Base-by-base conservation (phyloP, 2,113 vertebrate species). In the Phrynosoma platyrhinos region DNA sequence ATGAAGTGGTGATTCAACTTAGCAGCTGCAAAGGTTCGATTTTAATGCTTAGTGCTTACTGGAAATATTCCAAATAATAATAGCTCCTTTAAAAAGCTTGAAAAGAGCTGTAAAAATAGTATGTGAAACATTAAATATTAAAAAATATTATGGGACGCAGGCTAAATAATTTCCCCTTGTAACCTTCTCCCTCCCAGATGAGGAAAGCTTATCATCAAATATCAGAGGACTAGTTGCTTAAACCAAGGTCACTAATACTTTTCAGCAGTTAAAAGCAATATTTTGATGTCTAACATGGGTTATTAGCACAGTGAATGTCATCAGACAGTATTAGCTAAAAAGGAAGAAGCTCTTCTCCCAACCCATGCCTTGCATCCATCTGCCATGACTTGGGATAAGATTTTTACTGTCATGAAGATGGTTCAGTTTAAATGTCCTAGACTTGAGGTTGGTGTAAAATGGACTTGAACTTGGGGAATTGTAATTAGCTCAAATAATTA, bases 11-110 rank as follows among this genome's bases (percentile, higher is more conserved):
- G 83, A 89, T 93, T 95, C 92, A 91, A 36, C 32, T 91, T 93
- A 89, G 85, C 84, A 74, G 58, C 69, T 91, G 9, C 90, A 85
- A 36, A 92, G 90, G 82, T 96, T 90, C 88, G 93, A 83, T 92
- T 94, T 93, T 96, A 94, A 88, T 93, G 86, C 91, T 93, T 95
- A 93, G 72, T 90, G 76, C 75, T 93, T 92, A 86, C 90, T 95
- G 91, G 90, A 96, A 95, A 83, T 77, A 40, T 87, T 93, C 91
- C 89, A 94, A 94, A 83, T 95, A 94, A 88, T 86, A 94, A 89
- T 92, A 91, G 77, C 84, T 80, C 91, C 92, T 94, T 91, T 94
- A 78, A 92, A 94, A 96, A 94, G 86, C 88, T 89, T 93, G 90
- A 87, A 21, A 85, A 90, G 91, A 77, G 82, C 88, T 93, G 47